Percentiles rank a stretch among this genome's conserved stretches.
phyloP scores from a whole-genome alignment of 2,113 vertebrate species.

The Isurus oxyrinchus region DNA sequence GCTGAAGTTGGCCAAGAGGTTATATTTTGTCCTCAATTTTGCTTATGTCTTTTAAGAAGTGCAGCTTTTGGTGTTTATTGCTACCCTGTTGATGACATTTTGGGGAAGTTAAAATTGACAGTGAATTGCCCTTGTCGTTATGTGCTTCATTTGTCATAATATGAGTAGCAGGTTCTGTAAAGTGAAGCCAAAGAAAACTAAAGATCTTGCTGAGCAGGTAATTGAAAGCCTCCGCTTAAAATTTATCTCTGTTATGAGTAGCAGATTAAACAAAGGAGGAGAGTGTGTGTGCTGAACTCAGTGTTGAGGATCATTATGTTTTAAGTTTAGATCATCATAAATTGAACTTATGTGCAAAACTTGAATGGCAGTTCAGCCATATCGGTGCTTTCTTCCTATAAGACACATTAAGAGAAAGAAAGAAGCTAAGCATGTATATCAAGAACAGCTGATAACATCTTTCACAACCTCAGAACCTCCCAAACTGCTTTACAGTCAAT shows the following conservation, averaged over 20 bases:
- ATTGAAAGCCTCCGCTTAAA: background rate
- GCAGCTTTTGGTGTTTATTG: background rate
- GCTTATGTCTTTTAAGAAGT: background rate
- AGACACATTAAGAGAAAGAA: background rate
- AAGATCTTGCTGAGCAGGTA: background rate
- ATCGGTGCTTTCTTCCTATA: background rate
- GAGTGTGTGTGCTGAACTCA: background rate
- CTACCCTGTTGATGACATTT: background rate
- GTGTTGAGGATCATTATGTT: background rate
- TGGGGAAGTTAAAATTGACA: background rate
- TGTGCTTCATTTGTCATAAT: background rate
- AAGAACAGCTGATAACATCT: background rate
- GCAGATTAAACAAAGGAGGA: background rate
- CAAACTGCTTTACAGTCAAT: background rate
- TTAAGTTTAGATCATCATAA: background rate
- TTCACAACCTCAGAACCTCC: background rate
- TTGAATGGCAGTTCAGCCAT: background rate
- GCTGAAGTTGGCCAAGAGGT: background rate
- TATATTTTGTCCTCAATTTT: background rate
- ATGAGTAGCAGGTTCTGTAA: background rate
- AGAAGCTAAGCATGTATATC: background rate
- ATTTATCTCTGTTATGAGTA: background rate
- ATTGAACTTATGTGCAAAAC: background rate
- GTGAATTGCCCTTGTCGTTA: background rate
- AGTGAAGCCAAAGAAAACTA: background rate